A percentile compares a stretch with the other conserved stretches of the same genome.
phyloP scores from a whole-genome alignment of 2,113 vertebrate species.

The Microcebus lehilahytsara region DNA sequence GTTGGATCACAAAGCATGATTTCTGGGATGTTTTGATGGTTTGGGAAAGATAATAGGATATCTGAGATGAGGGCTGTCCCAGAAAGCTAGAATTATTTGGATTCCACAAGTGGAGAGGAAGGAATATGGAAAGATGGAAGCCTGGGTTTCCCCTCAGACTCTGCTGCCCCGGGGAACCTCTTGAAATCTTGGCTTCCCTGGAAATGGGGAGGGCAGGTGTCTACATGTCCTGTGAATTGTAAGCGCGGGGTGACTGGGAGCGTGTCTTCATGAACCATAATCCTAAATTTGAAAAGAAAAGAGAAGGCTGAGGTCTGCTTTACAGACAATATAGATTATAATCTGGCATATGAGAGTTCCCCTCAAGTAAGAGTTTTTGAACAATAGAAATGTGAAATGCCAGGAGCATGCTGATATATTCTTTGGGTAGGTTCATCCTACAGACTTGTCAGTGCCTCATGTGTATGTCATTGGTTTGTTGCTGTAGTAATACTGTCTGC shows the following conservation, averaged over 20 bases:
- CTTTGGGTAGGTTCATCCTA: neutral
- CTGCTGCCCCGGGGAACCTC: neutral
- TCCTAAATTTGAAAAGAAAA: neutral
- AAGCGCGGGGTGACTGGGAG: neutral
- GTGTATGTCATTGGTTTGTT: neutral
- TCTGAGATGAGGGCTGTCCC: neutral
- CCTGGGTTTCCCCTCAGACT: neutral
- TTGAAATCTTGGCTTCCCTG: neutral
- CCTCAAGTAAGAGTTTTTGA: neutral
- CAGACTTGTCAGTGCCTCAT: neutral
- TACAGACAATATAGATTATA: neutral
- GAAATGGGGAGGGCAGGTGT: neutral
- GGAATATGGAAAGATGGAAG: neutral
- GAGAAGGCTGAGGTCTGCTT: neutral
- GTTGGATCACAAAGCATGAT: neutral
- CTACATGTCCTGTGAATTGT: too few relatives aligned
- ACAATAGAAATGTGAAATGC: neutral
- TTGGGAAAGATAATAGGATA: neutral
- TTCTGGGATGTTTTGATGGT: neutral
- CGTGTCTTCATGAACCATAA: fast-evolving
- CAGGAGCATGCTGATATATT: neutral
- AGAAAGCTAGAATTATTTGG: neutral
- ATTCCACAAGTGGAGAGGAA: neutral
- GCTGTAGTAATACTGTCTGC: neutral
- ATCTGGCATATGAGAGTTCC: neutral